Evolutionary conservation across 2,888 invertebrate species (phyloP).

Genomic region (Xestia xanthographa): DNA sequence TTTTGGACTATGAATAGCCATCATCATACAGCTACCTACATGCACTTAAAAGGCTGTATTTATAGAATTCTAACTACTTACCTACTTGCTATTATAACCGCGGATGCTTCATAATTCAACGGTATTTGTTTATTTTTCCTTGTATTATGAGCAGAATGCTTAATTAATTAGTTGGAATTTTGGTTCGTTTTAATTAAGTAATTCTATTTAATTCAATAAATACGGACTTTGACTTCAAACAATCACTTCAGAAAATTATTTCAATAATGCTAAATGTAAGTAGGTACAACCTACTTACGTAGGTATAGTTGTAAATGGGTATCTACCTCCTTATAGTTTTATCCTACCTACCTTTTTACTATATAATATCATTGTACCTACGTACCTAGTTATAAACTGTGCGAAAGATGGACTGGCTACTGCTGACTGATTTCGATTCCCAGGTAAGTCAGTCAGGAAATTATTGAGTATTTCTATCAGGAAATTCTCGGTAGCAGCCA

Average conservation of each 20-base stretch:
- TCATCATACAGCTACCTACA: conserved; percentile 55
- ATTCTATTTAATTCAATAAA: conserved; percentile 9
- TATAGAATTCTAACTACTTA: conserved; percentile 54
- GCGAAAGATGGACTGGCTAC: not conserved
- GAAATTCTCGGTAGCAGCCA: not conserved
- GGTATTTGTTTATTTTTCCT: conserved; percentile 52
- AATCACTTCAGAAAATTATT: conserved; percentile 3
- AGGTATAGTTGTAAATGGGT: not conserved
- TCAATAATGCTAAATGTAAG: not conserved
- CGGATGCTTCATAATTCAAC: conserved; percentile 51
- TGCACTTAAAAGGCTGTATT: conserved; percentile 61
- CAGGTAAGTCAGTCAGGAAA: not conserved
- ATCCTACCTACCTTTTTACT: not conserved
- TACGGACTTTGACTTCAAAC: conserved; percentile 2
- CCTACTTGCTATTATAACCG: conserved; percentile 44
- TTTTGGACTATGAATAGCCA: conserved; percentile 64
- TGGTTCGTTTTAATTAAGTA: conserved; percentile 5
- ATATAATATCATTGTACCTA: too few species aligned
- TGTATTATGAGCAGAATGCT: conserved; percentile 28
- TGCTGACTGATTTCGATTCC: not conserved
- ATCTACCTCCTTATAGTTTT: not conserved
- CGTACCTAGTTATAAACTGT: not conserved
- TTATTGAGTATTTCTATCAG: not conserved
- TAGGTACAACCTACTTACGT: too few species aligned
- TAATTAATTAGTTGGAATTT: conserved; percentile 25